Evolutionary conservation across 2,888 invertebrate genomes (phyloP), one percentile per base, ranked within the genome.

Genomic region (Schizotus pectinicornis): DNA sequence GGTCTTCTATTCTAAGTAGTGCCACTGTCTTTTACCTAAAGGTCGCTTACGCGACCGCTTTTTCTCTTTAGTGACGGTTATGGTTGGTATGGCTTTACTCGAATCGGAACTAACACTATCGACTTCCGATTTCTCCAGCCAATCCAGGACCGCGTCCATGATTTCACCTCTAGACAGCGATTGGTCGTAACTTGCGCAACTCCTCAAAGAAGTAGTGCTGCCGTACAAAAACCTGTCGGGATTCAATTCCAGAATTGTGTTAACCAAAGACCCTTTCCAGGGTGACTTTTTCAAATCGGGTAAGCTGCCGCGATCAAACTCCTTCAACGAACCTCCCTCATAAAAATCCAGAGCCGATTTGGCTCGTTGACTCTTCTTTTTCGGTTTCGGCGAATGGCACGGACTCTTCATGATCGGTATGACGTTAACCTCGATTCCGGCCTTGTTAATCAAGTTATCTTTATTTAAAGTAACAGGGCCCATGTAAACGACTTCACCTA

Each of bases 371-470:
- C 59, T 69, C 56, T 67, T 70, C 65, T 72, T 74, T 61, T 64
- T 70, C 3, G 69, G 72, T 63, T 69, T 70, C 6, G 79, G 80
- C 2, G 79, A 78, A 48, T 75, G 68, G 63, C 74, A 75, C n/a
- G 79, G 80, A 65, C 79, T 80, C 68, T 73, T 72, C 75, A 75
- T 79, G 41, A 79, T 79, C 3, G 78, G 77, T 31, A 81, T 80
- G 12, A 83, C 76, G 50, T 81, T 80, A 9, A 82, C 77, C 65
- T 81, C 80, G 9, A 83, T 64, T 32, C 80, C 80, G 33, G 80
- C 79, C 73, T 88, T 82, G 61, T 89, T 89, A 45, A 89, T 83
- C 80, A 87, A 70, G 65, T 74, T 70, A 74, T 77, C 76, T 80
- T 77, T 79, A 72, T 80, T 80, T 74, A 80, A 77, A 65, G 71